phyloP scores from a whole-genome alignment of 2,888 invertebrate genomes.

The Beris morrisii region DNA sequence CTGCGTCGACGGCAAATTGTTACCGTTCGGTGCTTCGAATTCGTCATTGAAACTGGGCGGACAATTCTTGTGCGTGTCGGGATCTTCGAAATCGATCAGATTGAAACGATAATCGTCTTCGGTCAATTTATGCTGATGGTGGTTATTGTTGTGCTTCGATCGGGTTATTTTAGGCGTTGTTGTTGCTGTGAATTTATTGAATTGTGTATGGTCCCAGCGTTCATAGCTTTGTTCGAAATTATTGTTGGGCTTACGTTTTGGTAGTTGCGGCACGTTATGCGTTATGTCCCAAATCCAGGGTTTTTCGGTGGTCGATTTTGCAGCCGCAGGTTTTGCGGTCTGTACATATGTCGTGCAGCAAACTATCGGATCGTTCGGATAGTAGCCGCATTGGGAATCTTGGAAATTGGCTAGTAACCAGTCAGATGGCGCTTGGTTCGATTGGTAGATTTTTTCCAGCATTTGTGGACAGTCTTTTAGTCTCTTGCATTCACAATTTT shows the following conservation, averaged over 20 bases:
- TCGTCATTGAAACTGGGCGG: conserved; percentile 48
- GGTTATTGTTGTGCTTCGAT: conserved; percentile 14
- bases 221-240: conserved; percentile 19
- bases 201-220: conserved; percentile 23
- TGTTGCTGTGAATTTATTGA: conserved; percentile 15
- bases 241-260: conserved; percentile 17
- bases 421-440: conserved; percentile 41
- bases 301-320: conserved; percentile 38
- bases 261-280: neutral
- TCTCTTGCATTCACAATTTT: conserved; percentile 48
- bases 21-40: conserved; percentile 38
- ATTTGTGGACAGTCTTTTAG: conserved; percentile 48
- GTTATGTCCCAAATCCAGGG: conserved; percentile 50
- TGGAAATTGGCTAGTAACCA: conserved; percentile 44
- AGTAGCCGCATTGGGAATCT: conserved; percentile 45
- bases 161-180: conserved; percentile 14
- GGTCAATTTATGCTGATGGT: conserved; percentile 1
- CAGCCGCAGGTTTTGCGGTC: neutral
- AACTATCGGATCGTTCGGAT: conserved; percentile 44
- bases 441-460: conserved; percentile 43
- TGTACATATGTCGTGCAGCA: conserved; percentile 45
- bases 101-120: conserved; percentile 42
- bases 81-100: conserved; percentile 49
- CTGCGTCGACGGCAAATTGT: neutral
- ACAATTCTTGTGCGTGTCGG: conserved; percentile 48